Evolutionary conservation across 2,797 vertebrate genomes (phyloP).

Genomic region (Crenichthys baileyi): DNA sequence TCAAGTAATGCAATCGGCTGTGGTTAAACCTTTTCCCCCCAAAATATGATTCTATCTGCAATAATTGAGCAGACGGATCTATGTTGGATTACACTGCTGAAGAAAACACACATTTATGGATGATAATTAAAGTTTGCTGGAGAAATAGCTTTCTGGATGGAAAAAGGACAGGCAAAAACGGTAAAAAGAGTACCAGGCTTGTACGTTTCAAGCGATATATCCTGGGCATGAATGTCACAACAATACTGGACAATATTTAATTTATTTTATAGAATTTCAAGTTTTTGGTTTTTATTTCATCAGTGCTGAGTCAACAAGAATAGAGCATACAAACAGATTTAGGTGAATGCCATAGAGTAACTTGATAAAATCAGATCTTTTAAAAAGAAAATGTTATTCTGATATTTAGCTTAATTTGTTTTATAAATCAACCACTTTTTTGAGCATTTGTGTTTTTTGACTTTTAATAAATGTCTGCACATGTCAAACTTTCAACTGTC

Average conservation of each 20-base stretch:
- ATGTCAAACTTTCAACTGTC: no score
- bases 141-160: slow-evolving; percentile 28
- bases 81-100: slow-evolving; percentile 29
- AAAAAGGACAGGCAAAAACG: not conserved
- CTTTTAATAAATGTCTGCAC: no score
- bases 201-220: not conserved
- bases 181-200: not conserved
- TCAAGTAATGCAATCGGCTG: slow-evolving; percentile 55
- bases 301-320: no score
- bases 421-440: no score
- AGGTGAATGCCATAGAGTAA: no score
- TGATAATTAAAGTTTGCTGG: slow-evolving; percentile 45
- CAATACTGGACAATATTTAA: not conserved
- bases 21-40: slow-evolving; percentile 48
- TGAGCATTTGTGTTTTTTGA: no score
- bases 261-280: not conserved
- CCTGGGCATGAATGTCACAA: not conserved
- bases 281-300: not conserved
- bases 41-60: slow-evolving; percentile 61
- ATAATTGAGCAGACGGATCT: slow-evolving; percentile 61
- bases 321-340: no score
- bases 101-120: slow-evolving; percentile 4
- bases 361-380: no score
- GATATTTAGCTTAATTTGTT: no score
- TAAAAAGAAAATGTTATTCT: no score